Base-by-base conservation (phyloP, 2,888 invertebrate genomes). In the Caenorhabditis wallacei region DNA sequence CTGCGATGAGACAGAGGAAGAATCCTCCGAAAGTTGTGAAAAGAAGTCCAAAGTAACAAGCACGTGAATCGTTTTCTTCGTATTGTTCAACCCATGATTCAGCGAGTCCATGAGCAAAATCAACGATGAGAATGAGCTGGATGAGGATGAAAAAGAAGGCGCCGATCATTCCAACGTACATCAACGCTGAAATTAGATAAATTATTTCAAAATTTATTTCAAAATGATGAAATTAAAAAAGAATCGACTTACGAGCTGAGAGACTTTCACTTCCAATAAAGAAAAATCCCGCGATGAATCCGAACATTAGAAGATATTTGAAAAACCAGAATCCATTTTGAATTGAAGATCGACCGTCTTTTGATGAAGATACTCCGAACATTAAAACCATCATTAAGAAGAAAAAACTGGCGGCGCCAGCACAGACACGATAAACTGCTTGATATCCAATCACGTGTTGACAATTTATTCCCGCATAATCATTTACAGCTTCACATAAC, bases 81-180 rank as follows among this genome's bases (percentile, higher is more conserved):
- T 95, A 96, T 80, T 75, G 96, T 92, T 95, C 95, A 88, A 98
- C 96, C 98, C 98, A 99, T 83, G 94, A 95, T 93, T 98, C 97
- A 13, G 98, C 98, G 95, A 98, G 96, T 0, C 95, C 94, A 93
- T 99, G 98, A 18, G 98, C 98, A 93, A 99, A 98, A 92, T 99
- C 98, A 89, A 99, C 95, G 88, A 99, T 96, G 69, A 99, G 94
- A 84, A 98, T 95, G 88, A 99, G 94, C 93, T 99, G 99, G 84
- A 99, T 96, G 74, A 99, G 93, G 88, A 99, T 98, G 93, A 98
- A 99, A 63, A 96, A 94, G 92, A 98, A 96, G 0, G 97, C 98
- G 26, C 99, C 99, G 71, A 98, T 95, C 95, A 99, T 95, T 68
- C 99, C 99, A 92, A 98, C 95, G 93, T 96, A 96, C 98, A 99